Evolutionary conservation across 2,113 vertebrate genomes (phyloP).

Genomic region (Perca flavescens): DNA sequence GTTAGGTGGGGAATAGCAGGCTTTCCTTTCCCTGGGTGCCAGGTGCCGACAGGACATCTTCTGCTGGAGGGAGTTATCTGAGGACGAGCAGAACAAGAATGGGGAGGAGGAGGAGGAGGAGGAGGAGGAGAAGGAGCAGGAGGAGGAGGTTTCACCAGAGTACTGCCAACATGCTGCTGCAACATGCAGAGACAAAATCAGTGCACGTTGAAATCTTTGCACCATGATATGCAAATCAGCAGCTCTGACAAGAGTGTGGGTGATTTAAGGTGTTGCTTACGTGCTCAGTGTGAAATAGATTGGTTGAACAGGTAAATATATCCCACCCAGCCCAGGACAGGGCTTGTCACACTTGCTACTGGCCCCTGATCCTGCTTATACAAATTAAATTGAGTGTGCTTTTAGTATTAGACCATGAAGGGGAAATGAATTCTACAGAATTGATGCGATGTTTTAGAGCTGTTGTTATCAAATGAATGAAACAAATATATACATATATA

Average conservation of each 20-base stretch:
- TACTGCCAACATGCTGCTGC: conserved; percentile 62
- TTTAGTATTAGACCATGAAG: not conserved
- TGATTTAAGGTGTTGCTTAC: conserved; percentile 2
- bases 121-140: conserved; percentile 19
- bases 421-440: not conserved
- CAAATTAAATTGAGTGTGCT: not conserved
- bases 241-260: not conserved
- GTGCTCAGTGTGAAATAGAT: conserved; percentile 11
- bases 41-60: conserved; percentile 81
- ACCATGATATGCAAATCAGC: conserved; percentile 21
- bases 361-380: not conserved
- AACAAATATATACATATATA: not conserved
- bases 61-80: conserved; percentile 81
- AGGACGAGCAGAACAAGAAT: conserved; percentile 67
- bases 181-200: conserved; percentile 64
- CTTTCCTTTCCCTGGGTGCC: conserved; percentile 72
- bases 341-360: not conserved
- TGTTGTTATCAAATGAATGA: not conserved
- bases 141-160: conserved; percentile 44
- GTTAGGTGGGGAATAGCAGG: conserved; percentile 64
- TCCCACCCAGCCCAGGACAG: not conserved
- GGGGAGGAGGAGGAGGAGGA: conserved; percentile 28
- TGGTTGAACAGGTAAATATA: conserved; percentile 4
- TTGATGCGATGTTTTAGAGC: not conserved
- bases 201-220: conserved; percentile 28